Evolutionary conservation across 2,113 vertebrate species (phyloP), one percentile per base, ranked within the genome.

Genomic region (Corythornis madagascariensis): DNA sequence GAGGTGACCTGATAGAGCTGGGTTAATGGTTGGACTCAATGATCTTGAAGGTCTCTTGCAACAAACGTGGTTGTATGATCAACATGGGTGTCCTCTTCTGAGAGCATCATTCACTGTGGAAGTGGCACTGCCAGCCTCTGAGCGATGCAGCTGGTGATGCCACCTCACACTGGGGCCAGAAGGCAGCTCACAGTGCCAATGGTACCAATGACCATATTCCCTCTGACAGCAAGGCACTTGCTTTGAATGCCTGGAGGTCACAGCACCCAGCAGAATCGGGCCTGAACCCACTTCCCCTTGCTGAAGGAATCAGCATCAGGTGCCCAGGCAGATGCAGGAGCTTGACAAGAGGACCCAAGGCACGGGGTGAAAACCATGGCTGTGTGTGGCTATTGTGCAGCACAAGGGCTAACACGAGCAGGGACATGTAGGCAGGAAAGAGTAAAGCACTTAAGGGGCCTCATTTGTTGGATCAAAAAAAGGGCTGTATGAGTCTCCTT

Each of bases 91-190:
- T 29, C 26, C 43, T 60, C 40, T 48, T 25, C 33, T 0, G 0
- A 64, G 15, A 50, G 50, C 50, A 75, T 19, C 38, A 31, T 38
- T 31, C 45, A 14, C 15, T 1, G 1, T 1, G 15, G 28, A 73
- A 45, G 38, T 2, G 35, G 31, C 0, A 0, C 16, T 9, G 4
- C 18, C 9, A 7, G 64, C 13, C 67, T 31, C 53, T 21, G 29
- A 45, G 78, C 0, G 0, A 74, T 16, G n/a, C 29, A 74, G 25
- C 15, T 0, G 0, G 40, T 0, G 2, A 47, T 25, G 22, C 40
- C 3, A 6, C 42, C 61, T 43, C 0, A 0, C 29, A 53, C 21
- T 1, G 0, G 43, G n/a, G 33, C 11, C 56, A 70, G 71, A 31
- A 82, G 38, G 70, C 45, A 81, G 40, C 76, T 66, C 1, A 6